These are phyloP conservation scores for Rhombomys opimus DNA, from an alignment of 2,113 vertebrate genomes.

Conservation along the genomic window DNA sequence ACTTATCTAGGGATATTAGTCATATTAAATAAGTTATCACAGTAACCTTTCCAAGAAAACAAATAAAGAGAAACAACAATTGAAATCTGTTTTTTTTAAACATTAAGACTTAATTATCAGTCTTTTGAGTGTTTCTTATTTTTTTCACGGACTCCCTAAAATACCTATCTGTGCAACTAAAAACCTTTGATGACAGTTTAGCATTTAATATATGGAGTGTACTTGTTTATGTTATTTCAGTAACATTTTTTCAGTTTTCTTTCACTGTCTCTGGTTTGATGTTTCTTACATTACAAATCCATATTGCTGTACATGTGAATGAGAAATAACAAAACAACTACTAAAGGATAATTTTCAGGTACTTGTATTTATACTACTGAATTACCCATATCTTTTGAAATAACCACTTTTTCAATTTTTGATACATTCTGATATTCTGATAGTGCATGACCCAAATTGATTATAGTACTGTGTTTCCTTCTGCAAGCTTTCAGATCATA, in stretches of 20 bases:
- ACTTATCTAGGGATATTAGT: background rate
- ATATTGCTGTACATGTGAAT: background rate
- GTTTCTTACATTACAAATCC: background rate
- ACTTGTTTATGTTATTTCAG: background rate
- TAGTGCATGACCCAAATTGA: background rate
- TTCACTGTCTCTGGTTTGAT: background rate
- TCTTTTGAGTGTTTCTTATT: background rate
- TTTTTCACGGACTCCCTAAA: background rate
- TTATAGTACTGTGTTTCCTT: background rate
- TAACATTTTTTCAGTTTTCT: background rate
- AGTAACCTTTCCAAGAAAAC: background rate
- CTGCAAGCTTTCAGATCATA: background rate
- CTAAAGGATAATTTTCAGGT: background rate
- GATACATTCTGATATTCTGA: background rate
- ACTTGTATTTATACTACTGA: background rate
- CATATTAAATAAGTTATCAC: background rate
- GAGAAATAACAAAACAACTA: background rate
- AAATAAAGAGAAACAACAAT: background rate
- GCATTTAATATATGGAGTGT: background rate
- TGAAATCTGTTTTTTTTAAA: background rate
- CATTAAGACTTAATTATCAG: background rate
- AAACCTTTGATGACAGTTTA: background rate
- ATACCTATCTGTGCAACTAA: background rate
- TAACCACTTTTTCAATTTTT: background rate
- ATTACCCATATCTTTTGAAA: background rate